Conservation (phyloP, 2,797 vertebrate genomes). For the Bufotes viridis region DNA sequence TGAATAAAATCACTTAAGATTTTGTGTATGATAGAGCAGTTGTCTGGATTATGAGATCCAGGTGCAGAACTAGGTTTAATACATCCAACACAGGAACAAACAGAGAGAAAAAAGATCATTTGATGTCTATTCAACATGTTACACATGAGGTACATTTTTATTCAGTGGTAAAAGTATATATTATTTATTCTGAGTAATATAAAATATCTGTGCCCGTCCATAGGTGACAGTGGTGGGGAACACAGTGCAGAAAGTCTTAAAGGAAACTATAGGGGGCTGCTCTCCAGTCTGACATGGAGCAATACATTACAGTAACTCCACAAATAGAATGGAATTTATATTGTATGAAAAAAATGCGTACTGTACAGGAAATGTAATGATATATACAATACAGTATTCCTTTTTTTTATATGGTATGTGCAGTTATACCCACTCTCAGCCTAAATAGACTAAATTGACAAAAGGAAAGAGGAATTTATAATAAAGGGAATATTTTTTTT, state of each 20-base stretch:
- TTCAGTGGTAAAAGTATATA: too few relatives aligned
- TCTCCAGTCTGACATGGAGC: too few relatives aligned
- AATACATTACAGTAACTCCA: not conserved
- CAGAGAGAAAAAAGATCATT: not conserved
- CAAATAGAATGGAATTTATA: not conserved
- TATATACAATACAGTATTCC: too few relatives aligned
- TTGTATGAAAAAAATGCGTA: too few relatives aligned
- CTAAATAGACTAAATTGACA: too few relatives aligned
- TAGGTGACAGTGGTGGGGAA: not conserved
- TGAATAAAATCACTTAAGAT: constrained; percentile 30
- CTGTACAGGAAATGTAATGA: too few relatives aligned
- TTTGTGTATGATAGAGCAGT: constrained; percentile 29
- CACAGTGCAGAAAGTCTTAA: not conserved
- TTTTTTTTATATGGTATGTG: too few relatives aligned
- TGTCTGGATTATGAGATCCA: constrained; percentile 25
- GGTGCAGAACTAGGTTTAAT: constrained; percentile 14
- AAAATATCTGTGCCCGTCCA: not conserved
- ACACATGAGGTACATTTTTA: too few relatives aligned
- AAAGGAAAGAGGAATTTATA: too few relatives aligned
- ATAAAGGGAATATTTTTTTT: too few relatives aligned
- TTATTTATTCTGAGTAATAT: not conserved
- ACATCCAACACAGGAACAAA: not conserved
- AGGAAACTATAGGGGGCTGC: not conserved
- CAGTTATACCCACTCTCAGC: too few relatives aligned
- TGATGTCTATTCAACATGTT: not conserved